phyloP scores from a whole-genome alignment of 2,888 invertebrate species.

The Stenodera caucasica region DNA sequence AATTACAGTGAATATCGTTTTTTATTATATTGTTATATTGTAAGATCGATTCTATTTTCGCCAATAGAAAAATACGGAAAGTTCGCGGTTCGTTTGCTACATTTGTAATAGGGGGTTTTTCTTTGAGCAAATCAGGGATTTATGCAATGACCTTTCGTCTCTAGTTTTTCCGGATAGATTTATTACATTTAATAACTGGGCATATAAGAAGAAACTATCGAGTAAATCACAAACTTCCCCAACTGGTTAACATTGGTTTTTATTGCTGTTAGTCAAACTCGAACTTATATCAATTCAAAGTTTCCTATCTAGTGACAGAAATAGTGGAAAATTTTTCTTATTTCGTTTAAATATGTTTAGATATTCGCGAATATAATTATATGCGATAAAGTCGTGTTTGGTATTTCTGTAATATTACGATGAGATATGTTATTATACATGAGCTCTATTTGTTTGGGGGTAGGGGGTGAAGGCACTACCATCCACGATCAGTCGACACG shows the following conservation, averaged over 20 bases:
- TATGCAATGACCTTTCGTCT: constrained; percentile 35
- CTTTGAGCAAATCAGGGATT: constrained; percentile 40
- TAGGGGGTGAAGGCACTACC: constrained; percentile 16
- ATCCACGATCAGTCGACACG: constrained; percentile 14
- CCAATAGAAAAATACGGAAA: constrained; percentile 25
- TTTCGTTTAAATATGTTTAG: no score
- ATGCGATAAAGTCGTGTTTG: background rate
- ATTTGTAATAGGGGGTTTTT: constrained; percentile 28
- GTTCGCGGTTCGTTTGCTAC: constrained; percentile 41
- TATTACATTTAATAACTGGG: constrained; percentile 47
- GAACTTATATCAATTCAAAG: background rate
- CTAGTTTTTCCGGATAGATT: constrained; percentile 39
- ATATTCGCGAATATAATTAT: background rate
- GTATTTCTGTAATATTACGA: background rate
- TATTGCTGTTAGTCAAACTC: constrained; percentile 15
- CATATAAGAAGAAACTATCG: constrained; percentile 34
- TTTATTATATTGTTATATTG: background rate
- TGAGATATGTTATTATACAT: constrained; percentile 19
- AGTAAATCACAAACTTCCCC: constrained; percentile 29
- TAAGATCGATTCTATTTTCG: background rate
- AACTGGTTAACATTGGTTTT: constrained; percentile 29
- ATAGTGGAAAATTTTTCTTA: background rate
- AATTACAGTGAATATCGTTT: background rate
- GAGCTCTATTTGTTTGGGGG: constrained; percentile 20
- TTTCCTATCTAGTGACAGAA: background rate